Conservation (phyloP, 2,797 vertebrate genomes). For the Poecilia picta region DNA sequence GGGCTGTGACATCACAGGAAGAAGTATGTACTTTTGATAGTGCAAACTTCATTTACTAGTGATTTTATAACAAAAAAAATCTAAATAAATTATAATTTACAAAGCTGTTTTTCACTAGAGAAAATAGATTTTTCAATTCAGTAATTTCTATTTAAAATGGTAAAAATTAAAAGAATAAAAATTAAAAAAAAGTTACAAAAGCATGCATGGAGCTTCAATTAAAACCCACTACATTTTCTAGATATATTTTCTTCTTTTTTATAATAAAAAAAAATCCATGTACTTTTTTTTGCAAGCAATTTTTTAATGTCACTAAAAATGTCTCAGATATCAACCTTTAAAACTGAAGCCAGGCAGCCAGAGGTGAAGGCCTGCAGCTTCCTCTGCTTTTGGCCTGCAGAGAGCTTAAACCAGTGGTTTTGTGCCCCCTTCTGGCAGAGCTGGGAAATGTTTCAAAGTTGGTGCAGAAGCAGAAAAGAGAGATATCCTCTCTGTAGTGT, state of each 20-base stretch:
- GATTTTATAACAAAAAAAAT: neutral
- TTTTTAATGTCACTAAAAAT: neutral
- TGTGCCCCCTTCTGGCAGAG: slow-evolving; percentile 90
- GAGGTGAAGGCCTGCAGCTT: slow-evolving; percentile 38
- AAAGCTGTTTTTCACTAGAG: no score
- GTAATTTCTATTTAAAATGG: neutral
- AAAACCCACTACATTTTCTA: neutral
- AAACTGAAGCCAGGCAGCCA: neutral
- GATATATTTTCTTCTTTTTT: neutral
- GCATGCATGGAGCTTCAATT: neutral
- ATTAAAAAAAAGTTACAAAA: neutral
- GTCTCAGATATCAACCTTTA: neutral
- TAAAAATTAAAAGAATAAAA: no score
- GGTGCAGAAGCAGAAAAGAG: slow-evolving; percentile 24
- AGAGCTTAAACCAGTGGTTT: slow-evolving; percentile 70
- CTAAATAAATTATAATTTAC: neutral
- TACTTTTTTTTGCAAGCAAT: neutral
- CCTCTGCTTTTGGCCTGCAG: slow-evolving; percentile 10
- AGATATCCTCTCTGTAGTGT: neutral
- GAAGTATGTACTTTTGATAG: neutral
- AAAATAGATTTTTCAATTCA: neutral
- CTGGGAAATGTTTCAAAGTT: slow-evolving; percentile 63
- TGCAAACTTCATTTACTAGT: neutral
- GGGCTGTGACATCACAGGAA: neutral
- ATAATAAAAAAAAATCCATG: neutral